Percentiles rank a stretch among this genome's conserved stretches.
Evolutionary conservation across 1,140 invertebrate genomes (phyloP).

Genomic region (Drosophila parabipectinata): DNA sequence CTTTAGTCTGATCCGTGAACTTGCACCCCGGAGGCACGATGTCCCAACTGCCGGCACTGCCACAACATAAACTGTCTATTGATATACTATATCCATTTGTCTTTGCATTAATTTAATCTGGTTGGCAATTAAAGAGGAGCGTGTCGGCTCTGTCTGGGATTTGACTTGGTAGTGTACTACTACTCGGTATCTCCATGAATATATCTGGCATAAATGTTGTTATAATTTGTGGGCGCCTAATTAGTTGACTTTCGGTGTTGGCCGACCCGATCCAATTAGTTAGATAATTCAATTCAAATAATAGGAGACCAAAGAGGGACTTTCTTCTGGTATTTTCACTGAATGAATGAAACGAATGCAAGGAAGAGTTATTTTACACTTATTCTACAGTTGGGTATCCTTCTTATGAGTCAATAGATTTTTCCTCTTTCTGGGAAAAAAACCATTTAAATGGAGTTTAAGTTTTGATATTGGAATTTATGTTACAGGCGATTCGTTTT

Average conservation of each 20-base stretch:
- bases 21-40: background rate
- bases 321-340: background rate
- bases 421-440: too few relatives aligned
- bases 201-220: constrained; percentile 49
- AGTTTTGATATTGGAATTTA: constrained; percentile 2
- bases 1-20: constrained; percentile 11
- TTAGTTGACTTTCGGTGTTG: constrained; percentile 49
- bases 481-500: background rate
- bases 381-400: background rate
- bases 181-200: background rate
- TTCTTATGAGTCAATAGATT: background rate
- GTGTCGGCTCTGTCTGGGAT: constrained; percentile 21
- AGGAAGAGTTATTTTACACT: background rate
- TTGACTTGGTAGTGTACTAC: constrained; percentile 10
- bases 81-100: constrained; percentile 59
- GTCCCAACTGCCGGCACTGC: constrained; percentile 26
- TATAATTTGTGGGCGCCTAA: constrained; percentile 60
- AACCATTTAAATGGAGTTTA: background rate
- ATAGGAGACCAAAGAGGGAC: constrained; percentile 30
- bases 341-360: constrained; percentile 16
- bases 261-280: constrained; percentile 61
- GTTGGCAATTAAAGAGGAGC: constrained; percentile 51
- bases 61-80: constrained; percentile 35
- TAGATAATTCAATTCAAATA: constrained; percentile 60
- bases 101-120: constrained; percentile 62